A percentile compares a stretch with the other conserved stretches of the same genome.
Conservation (phyloP, 2,113 vertebrate species). For the Stictonetta naevosa region DNA sequence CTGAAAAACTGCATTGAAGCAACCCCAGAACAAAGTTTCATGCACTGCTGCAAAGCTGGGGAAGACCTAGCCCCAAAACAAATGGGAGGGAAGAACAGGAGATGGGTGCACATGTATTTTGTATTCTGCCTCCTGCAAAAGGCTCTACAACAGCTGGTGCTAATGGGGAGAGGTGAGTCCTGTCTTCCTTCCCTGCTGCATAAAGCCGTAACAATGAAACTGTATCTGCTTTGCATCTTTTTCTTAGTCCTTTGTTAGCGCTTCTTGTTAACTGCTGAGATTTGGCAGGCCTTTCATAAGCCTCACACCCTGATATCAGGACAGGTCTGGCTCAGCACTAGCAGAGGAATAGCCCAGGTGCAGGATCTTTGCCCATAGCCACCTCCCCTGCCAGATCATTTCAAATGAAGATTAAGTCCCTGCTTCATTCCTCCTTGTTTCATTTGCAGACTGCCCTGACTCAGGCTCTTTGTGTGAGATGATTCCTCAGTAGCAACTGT, state of each 20-base stretch:
- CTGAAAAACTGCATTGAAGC: not conserved
- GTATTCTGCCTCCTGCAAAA: not conserved
- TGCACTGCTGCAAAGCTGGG: not conserved
- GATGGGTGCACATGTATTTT: not conserved
- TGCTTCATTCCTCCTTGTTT: not conserved
- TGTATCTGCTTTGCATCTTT: not conserved
- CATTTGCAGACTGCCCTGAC: not conserved
- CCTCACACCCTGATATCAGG: not conserved
- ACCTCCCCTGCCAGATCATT: rapidly evolving
- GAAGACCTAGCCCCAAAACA: not conserved
- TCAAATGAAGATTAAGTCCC: not conserved
- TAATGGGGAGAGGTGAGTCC: rapidly evolving
- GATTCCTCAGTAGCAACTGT: not conserved
- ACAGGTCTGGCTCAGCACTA: not conserved
- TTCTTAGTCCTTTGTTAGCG: not conserved
- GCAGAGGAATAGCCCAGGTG: not conserved
- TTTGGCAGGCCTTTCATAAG: not conserved
- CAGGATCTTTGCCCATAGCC: not conserved
- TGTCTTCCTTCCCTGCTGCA: not conserved
- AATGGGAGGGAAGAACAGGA: not conserved
- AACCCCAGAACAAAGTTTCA: not conserved
- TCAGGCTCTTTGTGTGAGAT: not conserved
- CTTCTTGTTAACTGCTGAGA: not conserved
- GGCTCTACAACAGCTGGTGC: not conserved
- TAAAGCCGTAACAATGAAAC: not conserved